Percentiles rank a stretch among this genome's conserved stretches.
Conservation (phyloP, 2,113 vertebrate genomes). For the Etheostoma cragini region DNA sequence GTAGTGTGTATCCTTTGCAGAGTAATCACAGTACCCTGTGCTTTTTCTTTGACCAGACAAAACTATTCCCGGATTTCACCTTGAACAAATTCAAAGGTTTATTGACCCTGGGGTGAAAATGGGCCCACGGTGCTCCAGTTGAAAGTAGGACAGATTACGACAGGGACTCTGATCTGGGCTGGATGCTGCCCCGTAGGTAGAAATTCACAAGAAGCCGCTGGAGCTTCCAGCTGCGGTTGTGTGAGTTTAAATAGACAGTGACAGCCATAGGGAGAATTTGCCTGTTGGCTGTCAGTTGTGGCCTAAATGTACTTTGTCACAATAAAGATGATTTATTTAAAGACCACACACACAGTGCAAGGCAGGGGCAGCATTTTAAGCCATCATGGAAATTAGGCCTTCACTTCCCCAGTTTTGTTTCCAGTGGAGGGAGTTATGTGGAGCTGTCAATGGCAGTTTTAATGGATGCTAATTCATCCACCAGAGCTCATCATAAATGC, state of each 20-base stretch:
- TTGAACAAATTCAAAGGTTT: constrained; percentile 66
- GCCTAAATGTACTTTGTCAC: constrained; percentile 70
- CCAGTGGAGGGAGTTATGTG: constrained; percentile 54
- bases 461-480: constrained; percentile 75
- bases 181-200: constrained; percentile 70
- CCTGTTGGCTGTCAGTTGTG: constrained; percentile 53
- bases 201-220: constrained; percentile 59
- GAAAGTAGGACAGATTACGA: constrained; percentile 74
- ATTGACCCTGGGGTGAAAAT: constrained; percentile 58
- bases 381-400: constrained; percentile 65
- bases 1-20: constrained; percentile 2
- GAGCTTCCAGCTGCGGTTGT: constrained; percentile 54
- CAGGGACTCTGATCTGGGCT: constrained; percentile 67
- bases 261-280: constrained; percentile 60
- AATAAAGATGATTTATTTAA: constrained; percentile 77
- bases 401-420: constrained; percentile 56
- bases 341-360: constrained; percentile 59
- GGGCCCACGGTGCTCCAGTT: constrained; percentile 42
- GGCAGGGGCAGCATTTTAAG: constrained; percentile 49
- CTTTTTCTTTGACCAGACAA: constrained; percentile 41
- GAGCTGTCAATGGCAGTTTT: constrained; percentile 64
- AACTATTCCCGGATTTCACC: constrained; percentile 58
- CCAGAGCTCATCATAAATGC: constrained; percentile 69
- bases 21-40: background rate
- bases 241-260: constrained; percentile 56